These are phyloP conservation scores for Epistrophe grossulariae DNA, from an alignment of 2,888 invertebrate genomes.

Conservation along the genomic window DNA sequence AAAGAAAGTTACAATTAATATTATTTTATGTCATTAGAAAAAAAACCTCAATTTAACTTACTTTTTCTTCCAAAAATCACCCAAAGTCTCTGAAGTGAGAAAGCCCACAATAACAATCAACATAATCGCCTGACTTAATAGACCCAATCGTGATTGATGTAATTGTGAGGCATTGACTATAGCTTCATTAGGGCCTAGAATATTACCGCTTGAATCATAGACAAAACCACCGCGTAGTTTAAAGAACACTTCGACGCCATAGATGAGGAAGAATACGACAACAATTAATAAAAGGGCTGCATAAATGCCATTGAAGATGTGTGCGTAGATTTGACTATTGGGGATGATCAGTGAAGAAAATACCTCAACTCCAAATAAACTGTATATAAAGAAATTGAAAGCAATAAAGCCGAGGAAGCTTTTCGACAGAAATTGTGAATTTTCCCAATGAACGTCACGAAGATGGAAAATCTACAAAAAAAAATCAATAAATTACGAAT, in stretches of 20 bases:
- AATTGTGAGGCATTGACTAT: conserved; percentile 93
- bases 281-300: conserved; percentile 95
- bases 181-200: conserved; percentile 84
- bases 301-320: conserved; percentile 96
- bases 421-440: conserved; percentile 95
- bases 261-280: conserved; percentile 96
- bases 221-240: conserved; percentile 95
- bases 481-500: background rate
- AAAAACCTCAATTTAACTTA: conserved; percentile 83
- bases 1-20: background rate
- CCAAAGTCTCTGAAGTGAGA: conserved; percentile 94
- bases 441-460: conserved; percentile 93
- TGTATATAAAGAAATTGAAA: conserved; percentile 95
- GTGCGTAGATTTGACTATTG: conserved; percentile 86
- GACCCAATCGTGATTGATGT: conserved; percentile 94
- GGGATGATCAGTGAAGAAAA: conserved; percentile 82
- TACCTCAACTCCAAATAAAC: conserved; percentile 90
- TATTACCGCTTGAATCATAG: conserved; percentile 88
- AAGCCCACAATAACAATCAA: conserved; percentile 94
- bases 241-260: conserved; percentile 97
- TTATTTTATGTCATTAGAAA: background rate
- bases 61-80: conserved; percentile 97
- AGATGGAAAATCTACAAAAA: conserved; percentile 92
- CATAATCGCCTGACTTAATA: conserved; percentile 95
- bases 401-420: conserved; percentile 95